phyloP scores from a whole-genome alignment of 2,797 vertebrate species.

The Rhabdophis nuchalis region DNA sequence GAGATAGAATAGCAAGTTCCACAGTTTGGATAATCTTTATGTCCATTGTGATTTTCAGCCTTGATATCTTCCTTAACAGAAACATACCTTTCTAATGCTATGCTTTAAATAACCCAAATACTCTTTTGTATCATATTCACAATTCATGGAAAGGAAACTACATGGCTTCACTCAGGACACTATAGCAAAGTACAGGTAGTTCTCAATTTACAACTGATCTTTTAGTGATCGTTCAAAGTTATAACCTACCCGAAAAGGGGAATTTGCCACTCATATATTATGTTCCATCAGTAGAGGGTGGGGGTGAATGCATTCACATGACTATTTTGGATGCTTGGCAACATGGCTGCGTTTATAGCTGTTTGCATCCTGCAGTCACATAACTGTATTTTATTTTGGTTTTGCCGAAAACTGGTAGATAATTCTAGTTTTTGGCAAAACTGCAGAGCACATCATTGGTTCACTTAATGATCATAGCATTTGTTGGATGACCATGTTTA shows the following conservation, averaged over 20 bases:
- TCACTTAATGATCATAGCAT: background rate
- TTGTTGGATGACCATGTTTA: background rate
- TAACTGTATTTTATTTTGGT: background rate
- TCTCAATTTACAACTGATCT: background rate
- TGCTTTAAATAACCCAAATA: background rate
- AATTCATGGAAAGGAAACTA: background rate
- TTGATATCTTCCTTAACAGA: background rate
- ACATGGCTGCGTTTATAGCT: background rate
- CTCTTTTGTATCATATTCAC: background rate
- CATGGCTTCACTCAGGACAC: background rate
- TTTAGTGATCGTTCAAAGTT: background rate
- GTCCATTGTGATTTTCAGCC: background rate
- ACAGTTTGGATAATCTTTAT: background rate
- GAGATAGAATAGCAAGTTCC: constrained; percentile 34
- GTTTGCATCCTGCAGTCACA: background rate
- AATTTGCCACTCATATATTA: background rate
- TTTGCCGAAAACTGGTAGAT: background rate
- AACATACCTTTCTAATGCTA: background rate
- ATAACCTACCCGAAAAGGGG: background rate
- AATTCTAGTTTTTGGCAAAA: background rate
- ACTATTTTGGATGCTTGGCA: background rate
- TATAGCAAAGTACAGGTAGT: background rate
- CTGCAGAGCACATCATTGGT: background rate
- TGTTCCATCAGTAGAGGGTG: background rate
- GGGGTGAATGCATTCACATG: background rate